These are phyloP conservation scores for Andrena cerasifolii DNA, from an alignment of 1,140 invertebrate species.

Conservation along the genomic window DNA sequence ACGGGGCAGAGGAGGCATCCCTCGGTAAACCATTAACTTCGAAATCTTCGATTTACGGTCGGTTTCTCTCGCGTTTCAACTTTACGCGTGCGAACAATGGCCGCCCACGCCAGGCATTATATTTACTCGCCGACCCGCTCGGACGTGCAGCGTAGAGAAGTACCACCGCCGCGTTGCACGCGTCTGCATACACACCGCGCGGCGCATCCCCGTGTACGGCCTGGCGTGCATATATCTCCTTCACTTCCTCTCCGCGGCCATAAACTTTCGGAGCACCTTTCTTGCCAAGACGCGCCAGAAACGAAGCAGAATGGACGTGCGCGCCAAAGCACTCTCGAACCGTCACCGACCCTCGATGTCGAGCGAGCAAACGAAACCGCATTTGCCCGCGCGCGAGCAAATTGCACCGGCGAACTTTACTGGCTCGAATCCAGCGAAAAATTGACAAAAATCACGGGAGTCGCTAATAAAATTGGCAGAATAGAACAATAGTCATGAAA, in stretches of 20 bases:
- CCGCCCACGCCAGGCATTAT: slow-evolving; percentile 76
- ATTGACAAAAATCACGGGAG: background rate
- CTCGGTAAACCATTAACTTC: slow-evolving; percentile 64
- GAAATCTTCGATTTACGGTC: slow-evolving; percentile 69
- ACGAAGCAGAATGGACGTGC: slow-evolving; percentile 40
- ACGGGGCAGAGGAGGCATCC: slow-evolving; percentile 32
- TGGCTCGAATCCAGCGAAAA: background rate
- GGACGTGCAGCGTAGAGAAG: slow-evolving; percentile 31
- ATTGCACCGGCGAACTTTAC: background rate
- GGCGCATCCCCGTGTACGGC: slow-evolving; percentile 36
- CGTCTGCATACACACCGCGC: slow-evolving; percentile 26
- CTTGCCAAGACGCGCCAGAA: slow-evolving; percentile 52
- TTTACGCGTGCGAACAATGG: slow-evolving; percentile 77
- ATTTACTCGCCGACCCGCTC: slow-evolving; percentile 74
- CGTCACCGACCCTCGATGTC: slow-evolving; percentile 10
- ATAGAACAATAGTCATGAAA: background rate
- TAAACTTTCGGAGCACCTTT: slow-evolving; percentile 72
- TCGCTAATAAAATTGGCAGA: background rate
- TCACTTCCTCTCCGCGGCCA: slow-evolving; percentile 66
- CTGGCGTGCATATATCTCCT: slow-evolving; percentile 60
- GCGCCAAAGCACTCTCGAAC: slow-evolving; percentile 20
- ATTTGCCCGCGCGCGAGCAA: slow-evolving; percentile 2
- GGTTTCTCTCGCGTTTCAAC: slow-evolving; percentile 63
- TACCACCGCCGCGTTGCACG: slow-evolving; percentile 25
- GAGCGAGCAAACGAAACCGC: background rate